phyloP scores from a whole-genome alignment of 2,888 invertebrate genomes.

The Dichetophora obliterata region DNA sequence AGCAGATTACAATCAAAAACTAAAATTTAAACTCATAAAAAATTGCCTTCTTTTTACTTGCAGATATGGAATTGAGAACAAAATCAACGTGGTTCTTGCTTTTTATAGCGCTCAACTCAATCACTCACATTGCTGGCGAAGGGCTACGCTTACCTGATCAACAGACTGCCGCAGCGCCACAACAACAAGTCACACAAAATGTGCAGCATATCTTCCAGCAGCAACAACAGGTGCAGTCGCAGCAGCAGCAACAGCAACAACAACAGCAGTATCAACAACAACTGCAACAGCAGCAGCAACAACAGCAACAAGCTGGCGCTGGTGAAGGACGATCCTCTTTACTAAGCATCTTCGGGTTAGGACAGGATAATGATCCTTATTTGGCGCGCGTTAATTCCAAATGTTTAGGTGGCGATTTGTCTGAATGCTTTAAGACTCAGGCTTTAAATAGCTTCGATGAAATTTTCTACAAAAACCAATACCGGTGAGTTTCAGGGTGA shows the following conservation, averaged over 20 bases:
- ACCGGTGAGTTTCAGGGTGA: constrained; percentile 62
- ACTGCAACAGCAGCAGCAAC: constrained; percentile 52
- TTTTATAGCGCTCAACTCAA: constrained; percentile 52
- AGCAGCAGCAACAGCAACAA: constrained; percentile 42
- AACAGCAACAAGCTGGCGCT: constrained; percentile 57
- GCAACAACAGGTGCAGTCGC: constrained; percentile 44
- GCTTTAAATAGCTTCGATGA: constrained; percentile 82
- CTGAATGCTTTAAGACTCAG: constrained; percentile 87
- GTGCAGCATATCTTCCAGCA: constrained; percentile 46
- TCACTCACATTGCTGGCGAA: constrained; percentile 71
- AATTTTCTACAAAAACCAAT: constrained; percentile 79
- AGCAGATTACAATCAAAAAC: too few relatives aligned
- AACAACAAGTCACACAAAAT: constrained; percentile 53
- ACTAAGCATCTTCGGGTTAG: constrained; percentile 85
- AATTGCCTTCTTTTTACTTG: constrained; percentile 30
- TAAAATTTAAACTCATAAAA: background rate
- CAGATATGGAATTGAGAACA: constrained; percentile 60
- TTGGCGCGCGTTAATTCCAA: constrained; percentile 80
- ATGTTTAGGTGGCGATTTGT: constrained; percentile 84
- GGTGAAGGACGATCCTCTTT: constrained; percentile 77
- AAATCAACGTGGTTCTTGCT: constrained; percentile 52
- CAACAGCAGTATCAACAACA: constrained; percentile 53
- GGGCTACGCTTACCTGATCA: constrained; percentile 73
- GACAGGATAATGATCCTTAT: constrained; percentile 84
- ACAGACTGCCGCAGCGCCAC: constrained; percentile 57